These are phyloP conservation scores for Pseudotriccus pelzelni DNA, from an alignment of 2,797 vertebrate genomes.

Conservation along the genomic window DNA sequence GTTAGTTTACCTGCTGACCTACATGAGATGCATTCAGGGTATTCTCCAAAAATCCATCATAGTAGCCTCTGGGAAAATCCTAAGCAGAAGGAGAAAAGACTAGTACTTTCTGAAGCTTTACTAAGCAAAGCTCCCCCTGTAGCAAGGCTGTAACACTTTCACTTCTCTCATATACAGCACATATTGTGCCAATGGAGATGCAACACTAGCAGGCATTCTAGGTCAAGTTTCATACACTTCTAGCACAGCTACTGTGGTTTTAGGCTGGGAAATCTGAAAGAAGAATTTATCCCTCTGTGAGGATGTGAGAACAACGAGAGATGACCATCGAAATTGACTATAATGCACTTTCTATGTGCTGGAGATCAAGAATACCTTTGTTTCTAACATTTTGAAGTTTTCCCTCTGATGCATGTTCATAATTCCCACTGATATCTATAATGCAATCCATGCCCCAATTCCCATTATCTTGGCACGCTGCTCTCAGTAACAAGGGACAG, in stretches of 20 bases:
- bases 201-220: neutral
- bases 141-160: neutral
- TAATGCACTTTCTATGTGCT: neutral
- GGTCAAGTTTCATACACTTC: neutral
- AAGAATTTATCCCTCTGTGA: neutral
- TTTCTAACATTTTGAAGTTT: neutral
- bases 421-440: conserved; percentile 11
- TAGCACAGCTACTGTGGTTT: neutral
- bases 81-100: neutral
- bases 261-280: neutral
- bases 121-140: neutral
- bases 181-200: neutral
- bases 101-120: neutral
- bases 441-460: neutral
- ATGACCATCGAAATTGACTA: neutral
- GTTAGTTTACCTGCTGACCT: neutral
- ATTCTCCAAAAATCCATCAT: neutral
- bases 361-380: neutral
- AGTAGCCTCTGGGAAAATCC: neutral
- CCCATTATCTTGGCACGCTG: neutral
- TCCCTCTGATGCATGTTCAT: neutral
- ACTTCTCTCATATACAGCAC: neutral
- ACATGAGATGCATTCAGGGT: neutral
- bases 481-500: neutral
- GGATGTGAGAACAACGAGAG: neutral